Evolutionary conservation across 2,888 invertebrate genomes (phyloP), one percentile per base, ranked within the genome.

Genomic region (Gastrophysa polygoni): DNA sequence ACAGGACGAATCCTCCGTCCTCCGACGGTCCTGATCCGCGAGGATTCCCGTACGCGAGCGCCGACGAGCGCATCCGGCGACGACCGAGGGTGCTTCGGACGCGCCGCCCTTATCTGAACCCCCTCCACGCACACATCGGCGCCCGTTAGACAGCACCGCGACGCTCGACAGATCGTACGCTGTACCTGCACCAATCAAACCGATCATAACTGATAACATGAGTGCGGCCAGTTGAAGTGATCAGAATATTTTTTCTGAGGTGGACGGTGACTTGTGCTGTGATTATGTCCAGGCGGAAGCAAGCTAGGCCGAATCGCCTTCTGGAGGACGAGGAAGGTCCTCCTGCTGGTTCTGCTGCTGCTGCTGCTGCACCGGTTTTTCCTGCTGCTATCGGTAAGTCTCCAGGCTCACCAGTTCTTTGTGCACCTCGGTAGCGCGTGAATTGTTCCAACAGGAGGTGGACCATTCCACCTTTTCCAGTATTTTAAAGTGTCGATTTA

Each of bases 281-380:
- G 74, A 78, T 75, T 70, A 84, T 85, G 84, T 85, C 85, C 71
- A 82, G 85, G 65, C 79, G 85, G 76, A 85, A 85, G 79, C 85
- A 85, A 74, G 84, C 84, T 55, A 80, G 84, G 69, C 85, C 85
- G 68, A 83, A 83, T 71, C 80, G 83, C 67, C 81, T 83, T 71
- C 81, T 83, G 67, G 84, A 84, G 76, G 82, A 83, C 68, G 85
- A 84, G 68, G 82, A 81, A 69, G 80, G 78, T 59, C 65, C 73
- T 66, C 67, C 75, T 60, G 64, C 72, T 60, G 59, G 67, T 64
- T 65, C 70, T 61, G 61, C 65, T 60, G 66, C 68, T 68, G 64
- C 73, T 66, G 68, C 75, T 60, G 64, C 72, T 60, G 59, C 73
- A 65, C 65, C 66, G 56, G 67, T 69, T 52, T 61, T 68, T 64